phyloP scores from a whole-genome alignment of 2,113 vertebrate species.

The Lagopus muta region DNA sequence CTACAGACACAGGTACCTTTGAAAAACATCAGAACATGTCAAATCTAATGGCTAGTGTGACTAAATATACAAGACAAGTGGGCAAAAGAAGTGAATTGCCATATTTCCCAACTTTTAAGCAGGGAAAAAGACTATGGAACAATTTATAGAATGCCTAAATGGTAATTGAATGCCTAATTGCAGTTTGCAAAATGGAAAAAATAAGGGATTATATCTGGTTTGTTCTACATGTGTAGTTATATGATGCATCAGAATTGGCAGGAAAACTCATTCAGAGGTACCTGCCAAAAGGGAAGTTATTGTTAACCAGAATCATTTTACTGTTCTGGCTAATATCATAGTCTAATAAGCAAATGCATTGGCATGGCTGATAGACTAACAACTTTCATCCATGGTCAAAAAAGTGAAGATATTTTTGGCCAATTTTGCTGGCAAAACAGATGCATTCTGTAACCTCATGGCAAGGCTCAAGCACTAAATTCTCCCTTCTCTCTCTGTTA shows the following conservation, averaged over 20 bases:
- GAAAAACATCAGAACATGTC: not conserved
- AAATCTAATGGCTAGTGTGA: not conserved
- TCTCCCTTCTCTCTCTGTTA: not conserved
- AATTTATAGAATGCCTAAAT: not conserved
- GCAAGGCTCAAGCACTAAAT: not conserved
- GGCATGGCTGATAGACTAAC: not conserved
- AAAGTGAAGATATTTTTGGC: not conserved
- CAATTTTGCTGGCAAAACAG: not conserved
- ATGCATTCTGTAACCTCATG: not conserved
- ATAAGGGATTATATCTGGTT: not conserved
- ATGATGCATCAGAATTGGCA: constrained; percentile 12
- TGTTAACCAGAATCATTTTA: not conserved
- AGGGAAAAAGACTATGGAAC: not conserved
- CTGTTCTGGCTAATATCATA: not conserved
- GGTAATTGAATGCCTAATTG: not conserved
- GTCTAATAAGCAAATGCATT: not conserved
- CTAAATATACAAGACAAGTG: not conserved
- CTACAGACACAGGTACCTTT: not conserved
- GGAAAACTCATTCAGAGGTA: not conserved
- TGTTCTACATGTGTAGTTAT: not conserved
- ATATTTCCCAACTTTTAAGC: not conserved
- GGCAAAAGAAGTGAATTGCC: not conserved
- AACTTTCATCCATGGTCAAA: not conserved
- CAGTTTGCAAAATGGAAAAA: not conserved
- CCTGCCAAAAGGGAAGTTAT: not conserved